phyloP scores from a whole-genome alignment of 2,888 invertebrate species.

The Dynastes grantii region DNA sequence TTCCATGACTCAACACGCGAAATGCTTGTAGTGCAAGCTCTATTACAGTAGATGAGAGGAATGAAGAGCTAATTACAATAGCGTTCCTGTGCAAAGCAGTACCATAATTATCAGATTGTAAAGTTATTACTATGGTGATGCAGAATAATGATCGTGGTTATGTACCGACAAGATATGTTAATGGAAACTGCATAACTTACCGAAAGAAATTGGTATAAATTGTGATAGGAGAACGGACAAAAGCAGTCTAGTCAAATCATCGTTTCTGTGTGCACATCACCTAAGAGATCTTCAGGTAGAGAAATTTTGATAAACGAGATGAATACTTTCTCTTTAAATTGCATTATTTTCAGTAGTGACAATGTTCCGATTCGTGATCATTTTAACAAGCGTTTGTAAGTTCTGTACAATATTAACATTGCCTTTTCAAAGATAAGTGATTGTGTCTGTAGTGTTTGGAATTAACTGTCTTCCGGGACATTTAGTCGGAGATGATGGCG shows the following conservation, averaged over 20 bases:
- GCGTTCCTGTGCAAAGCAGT: constrained; percentile 20
- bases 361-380: constrained; percentile 47
- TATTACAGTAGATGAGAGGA: not conserved
- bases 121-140: constrained; percentile 14
- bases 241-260: not conserved
- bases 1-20: not conserved
- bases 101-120: constrained; percentile 12
- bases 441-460: constrained; percentile 16
- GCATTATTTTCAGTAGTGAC: constrained; percentile 33
- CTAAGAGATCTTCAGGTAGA: constrained; percentile 9
- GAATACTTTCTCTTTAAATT: not conserved
- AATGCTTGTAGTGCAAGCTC: not conserved
- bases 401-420: not conserved
- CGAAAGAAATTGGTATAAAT: constrained; percentile 37
- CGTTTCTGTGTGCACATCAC: constrained; percentile 11
- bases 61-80: constrained; percentile 22
- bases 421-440: not conserved
- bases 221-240: not conserved
- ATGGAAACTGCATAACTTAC: constrained; percentile 22
- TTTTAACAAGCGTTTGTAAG: constrained; percentile 45
- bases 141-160: not conserved
- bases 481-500: constrained; percentile 20
- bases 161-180: constrained; percentile 39
- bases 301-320: not conserved
- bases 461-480: constrained; percentile 16